Evolutionary conservation across 2,797 vertebrate species (phyloP).

Genomic region (Melopsittacus undulatus): DNA sequence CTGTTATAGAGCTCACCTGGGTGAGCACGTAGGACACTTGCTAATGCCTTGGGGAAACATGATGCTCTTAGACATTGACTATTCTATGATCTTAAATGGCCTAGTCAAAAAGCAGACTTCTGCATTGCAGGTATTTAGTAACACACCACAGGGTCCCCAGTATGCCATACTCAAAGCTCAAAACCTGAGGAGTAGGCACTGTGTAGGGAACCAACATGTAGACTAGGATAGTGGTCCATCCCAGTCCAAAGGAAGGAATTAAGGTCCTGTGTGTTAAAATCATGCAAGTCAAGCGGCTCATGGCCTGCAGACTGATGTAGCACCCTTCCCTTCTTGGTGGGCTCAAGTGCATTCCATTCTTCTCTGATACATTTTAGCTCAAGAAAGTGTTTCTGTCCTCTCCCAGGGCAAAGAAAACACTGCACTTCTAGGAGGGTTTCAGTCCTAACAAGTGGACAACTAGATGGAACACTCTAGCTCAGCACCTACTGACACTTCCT

Average conservation of each 20-base stretch:
- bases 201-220: not conserved
- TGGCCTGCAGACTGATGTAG: not conserved
- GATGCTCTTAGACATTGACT: not conserved
- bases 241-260: not conserved
- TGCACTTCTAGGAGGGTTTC: not conserved
- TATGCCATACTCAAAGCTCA: not conserved
- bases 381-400: not conserved
- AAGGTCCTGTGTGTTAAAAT: not conserved
- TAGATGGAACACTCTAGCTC: not conserved
- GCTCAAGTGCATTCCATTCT: not conserved
- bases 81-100: constrained; percentile 1
- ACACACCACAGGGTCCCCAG: not conserved
- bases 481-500: not conserved
- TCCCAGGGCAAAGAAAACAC: not conserved
- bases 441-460: not conserved
- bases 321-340: not conserved
- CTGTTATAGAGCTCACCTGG: not conserved
- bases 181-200: not conserved
- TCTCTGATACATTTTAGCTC: not conserved
- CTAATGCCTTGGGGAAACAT: not conserved
- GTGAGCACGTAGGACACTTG: not conserved
- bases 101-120: not conserved
- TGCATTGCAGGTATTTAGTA: not conserved
- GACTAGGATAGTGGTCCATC: not conserved
- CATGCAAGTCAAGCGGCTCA: not conserved